phyloP scores from a whole-genome alignment of 2,113 vertebrate genomes.

The Onychostruthus taczanowskii region DNA sequence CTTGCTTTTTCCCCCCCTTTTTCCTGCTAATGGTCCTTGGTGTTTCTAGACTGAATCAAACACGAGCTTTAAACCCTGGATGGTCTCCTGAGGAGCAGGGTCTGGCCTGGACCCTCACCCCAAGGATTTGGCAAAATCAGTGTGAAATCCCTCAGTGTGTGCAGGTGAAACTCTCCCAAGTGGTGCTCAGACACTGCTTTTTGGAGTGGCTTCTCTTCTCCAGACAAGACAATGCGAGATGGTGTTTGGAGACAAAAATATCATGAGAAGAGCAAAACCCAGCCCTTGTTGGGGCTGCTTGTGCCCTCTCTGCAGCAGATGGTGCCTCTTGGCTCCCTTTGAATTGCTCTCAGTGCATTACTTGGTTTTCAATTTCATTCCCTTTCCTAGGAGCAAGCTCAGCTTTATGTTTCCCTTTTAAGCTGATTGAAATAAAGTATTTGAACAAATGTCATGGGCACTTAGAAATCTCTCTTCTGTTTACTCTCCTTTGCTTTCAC shows the following conservation, averaged over 20 bases:
- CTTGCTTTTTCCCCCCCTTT: accelerated
- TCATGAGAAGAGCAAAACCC: background rate
- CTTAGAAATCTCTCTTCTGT: constrained; percentile 65
- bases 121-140: background rate
- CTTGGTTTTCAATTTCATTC: constrained; percentile 53
- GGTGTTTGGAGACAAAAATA: background rate
- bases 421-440: constrained; percentile 69
- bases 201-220: background rate
- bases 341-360: constrained; percentile 38
- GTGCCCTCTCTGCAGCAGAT: background rate
- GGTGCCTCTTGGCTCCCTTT: background rate
- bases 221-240: background rate
- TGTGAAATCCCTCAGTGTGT: background rate
- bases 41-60: background rate
- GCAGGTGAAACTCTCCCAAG: background rate
- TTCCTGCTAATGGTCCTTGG: background rate
- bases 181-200: background rate
- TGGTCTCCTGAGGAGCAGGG: background rate
- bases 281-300: background rate
- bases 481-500: constrained; percentile 52
- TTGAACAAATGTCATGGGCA: constrained; percentile 68
- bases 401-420: constrained; percentile 69
- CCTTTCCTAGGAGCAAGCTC: constrained; percentile 32
- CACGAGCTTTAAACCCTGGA: accelerated
- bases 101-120: background rate